Evolutionary conservation across 1,140 invertebrate species (phyloP).

Genomic region (Drosophila gunungcola): DNA sequence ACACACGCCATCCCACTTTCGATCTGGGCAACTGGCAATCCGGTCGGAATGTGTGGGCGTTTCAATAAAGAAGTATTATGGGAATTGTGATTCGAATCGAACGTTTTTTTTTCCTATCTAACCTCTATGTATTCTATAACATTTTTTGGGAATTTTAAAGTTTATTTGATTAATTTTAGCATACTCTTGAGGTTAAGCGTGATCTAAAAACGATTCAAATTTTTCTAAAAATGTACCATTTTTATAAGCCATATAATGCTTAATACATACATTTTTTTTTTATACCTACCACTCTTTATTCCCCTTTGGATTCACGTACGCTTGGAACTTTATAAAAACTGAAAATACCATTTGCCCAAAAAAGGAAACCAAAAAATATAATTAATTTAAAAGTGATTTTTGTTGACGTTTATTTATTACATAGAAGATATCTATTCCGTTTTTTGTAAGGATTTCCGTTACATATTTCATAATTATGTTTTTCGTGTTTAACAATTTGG

Average conservation of each 20-base stretch:
- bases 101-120: background rate
- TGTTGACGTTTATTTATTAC: slow-evolving; percentile 44
- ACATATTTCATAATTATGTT: slow-evolving; percentile 36
- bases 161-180: too few relatives aligned
- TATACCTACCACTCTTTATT: background rate
- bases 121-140: too few relatives aligned
- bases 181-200: too few relatives aligned
- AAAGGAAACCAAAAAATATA: background rate
- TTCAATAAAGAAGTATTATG: slow-evolving; percentile 44
- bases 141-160: too few relatives aligned
- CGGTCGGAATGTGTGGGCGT: slow-evolving; percentile 14
- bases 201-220: too few relatives aligned
- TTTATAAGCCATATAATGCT: too few relatives aligned
- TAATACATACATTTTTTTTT: too few relatives aligned
- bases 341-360: too few relatives aligned
- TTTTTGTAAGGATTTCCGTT: slow-evolving; percentile 32
- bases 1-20: background rate
- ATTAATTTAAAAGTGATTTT: slow-evolving; percentile 34
- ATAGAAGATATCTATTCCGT: slow-evolving; percentile 43
- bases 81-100: slow-evolving; percentile 13
- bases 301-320: background rate
- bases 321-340: background rate
- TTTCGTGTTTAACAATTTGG: slow-evolving; percentile 36
- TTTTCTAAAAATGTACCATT: too few relatives aligned
- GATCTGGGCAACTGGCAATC: slow-evolving; percentile 4